Percentiles rank a stretch among this genome's conserved stretches.
These are phyloP conservation scores for Synaphobranchus kaupii DNA, from an alignment of 2,797 vertebrate genomes.

Conservation along the genomic window DNA sequence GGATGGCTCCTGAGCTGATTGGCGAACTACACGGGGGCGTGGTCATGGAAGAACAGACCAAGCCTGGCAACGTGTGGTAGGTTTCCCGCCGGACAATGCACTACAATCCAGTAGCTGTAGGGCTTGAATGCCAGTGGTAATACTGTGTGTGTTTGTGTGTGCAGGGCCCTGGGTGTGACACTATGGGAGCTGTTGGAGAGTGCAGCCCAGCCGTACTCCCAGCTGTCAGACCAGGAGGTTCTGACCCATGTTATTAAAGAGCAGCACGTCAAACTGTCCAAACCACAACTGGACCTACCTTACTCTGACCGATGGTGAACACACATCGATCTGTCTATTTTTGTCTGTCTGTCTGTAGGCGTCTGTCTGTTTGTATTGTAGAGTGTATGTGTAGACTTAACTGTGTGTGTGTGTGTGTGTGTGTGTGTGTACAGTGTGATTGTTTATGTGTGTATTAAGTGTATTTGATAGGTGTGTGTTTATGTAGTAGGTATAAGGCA, in stretches of 20 bases:
- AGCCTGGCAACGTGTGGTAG: conserved; percentile 80
- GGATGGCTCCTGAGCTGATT: conserved; percentile 77
- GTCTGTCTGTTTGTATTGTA: not conserved
- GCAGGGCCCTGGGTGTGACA: conserved; percentile 93
- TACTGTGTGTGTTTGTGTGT: conserved; percentile 29
- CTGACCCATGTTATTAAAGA: conserved; percentile 92
- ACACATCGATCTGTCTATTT: conserved; percentile 5
- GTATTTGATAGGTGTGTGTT: conserved; percentile 77
- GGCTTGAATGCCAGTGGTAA: not conserved
- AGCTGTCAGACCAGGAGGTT: conserved; percentile 89
- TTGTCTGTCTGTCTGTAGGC: conserved; percentile 10
- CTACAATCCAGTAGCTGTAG: not conserved
- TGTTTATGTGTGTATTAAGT: conserved; percentile 52
- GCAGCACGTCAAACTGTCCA: conserved; percentile 87
- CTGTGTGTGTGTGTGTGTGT: conserved; percentile 17
- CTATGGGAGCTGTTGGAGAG: conserved; percentile 87
- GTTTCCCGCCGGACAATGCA: conserved; percentile 31
- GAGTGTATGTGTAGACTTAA: conserved; percentile 36
- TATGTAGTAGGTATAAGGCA: conserved; percentile 42
- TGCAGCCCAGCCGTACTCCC: conserved; percentile 83
- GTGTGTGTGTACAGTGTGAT: conserved; percentile 66
- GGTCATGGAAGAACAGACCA: conserved; percentile 73
- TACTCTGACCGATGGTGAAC: conserved; percentile 94
- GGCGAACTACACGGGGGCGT: conserved; percentile 78
- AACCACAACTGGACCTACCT: conserved; percentile 89